These are phyloP conservation scores for Drosophila bunnanda DNA, from an alignment of 2,888 invertebrate genomes.

Conservation along the genomic window DNA sequence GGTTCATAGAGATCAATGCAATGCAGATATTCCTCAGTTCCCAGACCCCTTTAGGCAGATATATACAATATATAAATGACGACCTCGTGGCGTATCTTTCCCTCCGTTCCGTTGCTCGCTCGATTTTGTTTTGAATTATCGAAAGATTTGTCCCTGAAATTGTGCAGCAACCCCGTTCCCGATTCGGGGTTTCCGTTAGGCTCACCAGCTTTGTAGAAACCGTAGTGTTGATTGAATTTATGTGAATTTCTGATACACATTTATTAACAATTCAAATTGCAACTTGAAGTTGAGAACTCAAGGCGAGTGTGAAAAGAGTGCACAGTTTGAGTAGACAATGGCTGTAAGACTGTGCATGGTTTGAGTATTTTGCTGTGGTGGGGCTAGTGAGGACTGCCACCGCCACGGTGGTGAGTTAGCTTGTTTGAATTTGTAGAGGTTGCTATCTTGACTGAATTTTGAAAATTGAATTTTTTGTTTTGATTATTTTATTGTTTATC, in stretches of 20 bases:
- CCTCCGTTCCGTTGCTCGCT: constrained; percentile 13
- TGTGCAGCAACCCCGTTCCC: constrained; percentile 72
- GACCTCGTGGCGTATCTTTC: constrained; percentile 27
- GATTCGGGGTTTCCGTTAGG: constrained; percentile 58
- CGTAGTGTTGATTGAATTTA: constrained; percentile 56
- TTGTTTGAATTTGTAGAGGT: neutral
- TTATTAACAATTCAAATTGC: constrained; percentile 77
- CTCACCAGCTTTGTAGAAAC: constrained; percentile 39
- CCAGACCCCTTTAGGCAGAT: constrained; percentile 3
- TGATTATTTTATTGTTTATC: neutral
- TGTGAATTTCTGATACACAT: constrained; percentile 52
- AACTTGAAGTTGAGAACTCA: constrained; percentile 35
- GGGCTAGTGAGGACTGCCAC: neutral
- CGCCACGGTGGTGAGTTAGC: neutral
- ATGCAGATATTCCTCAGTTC: constrained; percentile 20
- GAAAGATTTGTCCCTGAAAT: constrained; percentile 71
- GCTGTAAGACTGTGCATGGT: neutral
- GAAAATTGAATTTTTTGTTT: neutral
- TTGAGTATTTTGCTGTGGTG: neutral
- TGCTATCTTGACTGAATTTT: neutral
- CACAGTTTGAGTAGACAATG: constrained; percentile 10
- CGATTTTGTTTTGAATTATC: constrained; percentile 23
- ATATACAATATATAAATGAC: neutral
- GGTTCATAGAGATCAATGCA: constrained; percentile 65
- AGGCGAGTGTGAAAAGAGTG: constrained; percentile 15